phyloP scores from a whole-genome alignment of 2,797 vertebrate species.

The Arnoldichthys spilopterus region DNA sequence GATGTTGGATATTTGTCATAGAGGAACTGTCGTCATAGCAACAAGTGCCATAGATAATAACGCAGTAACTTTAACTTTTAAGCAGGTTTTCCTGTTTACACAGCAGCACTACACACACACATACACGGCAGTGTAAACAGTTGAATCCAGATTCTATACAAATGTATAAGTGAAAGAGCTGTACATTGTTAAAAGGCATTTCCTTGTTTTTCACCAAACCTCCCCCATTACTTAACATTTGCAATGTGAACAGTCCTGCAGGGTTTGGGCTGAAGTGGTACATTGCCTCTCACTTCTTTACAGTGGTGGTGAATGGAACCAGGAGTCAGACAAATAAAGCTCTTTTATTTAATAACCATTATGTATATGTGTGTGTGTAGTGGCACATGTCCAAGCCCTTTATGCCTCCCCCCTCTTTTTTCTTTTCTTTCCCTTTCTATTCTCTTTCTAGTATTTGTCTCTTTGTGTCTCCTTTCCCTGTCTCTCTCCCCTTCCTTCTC shows the following conservation, averaged over 20 bases:
- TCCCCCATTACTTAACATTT: too few species aligned
- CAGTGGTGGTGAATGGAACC: too few species aligned
- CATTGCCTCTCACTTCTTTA: too few species aligned
- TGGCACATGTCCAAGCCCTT: too few species aligned
- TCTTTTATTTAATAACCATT: too few species aligned
- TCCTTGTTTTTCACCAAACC: too few species aligned
- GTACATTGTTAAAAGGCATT: too few species aligned
- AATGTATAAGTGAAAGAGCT: background rate
- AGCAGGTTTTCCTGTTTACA: background rate
- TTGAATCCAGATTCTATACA: background rate
- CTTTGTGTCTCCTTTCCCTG: background rate
- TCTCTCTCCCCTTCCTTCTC: background rate
- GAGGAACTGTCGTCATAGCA: constrained; percentile 37
- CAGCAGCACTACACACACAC: background rate
- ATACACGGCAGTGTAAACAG: background rate
- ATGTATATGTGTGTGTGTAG: too few species aligned
- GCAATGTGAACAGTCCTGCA: too few species aligned
- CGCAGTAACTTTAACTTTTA: background rate
- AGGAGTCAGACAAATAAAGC: too few species aligned
- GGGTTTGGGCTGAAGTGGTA: too few species aligned
- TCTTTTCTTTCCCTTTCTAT: constrained; percentile 32
- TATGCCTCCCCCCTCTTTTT: too few species aligned
- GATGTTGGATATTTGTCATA: constrained; percentile 5
- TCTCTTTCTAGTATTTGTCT: background rate
- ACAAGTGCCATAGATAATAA: constrained; percentile 19